Conservation (phyloP, 2,113 vertebrate species). For the Hyperopisus bebe region DNA sequence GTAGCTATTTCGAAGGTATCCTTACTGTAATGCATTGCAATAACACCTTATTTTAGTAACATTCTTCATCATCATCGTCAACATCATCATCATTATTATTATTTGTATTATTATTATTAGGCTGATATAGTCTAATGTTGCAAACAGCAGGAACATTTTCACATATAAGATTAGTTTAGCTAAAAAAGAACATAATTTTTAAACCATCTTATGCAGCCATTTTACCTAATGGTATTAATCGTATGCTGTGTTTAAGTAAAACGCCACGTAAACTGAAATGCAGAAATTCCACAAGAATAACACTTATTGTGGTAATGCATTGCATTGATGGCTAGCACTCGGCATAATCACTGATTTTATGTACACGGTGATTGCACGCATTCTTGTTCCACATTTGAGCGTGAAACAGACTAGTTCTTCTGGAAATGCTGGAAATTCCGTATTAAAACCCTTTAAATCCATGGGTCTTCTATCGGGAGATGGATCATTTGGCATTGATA, state of each 20-base stretch:
- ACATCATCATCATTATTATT: background rate
- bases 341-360: background rate
- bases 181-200: background rate
- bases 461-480: background rate
- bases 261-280: background rate
- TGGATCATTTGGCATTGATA: background rate
- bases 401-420: background rate
- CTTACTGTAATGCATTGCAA: background rate
- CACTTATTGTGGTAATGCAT: background rate
- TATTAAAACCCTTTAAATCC: background rate
- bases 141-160: background rate
- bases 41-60: background rate
- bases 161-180: background rate
- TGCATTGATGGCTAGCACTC: background rate
- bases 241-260: background rate
- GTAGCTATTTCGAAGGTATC: background rate
- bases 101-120: background rate
- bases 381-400: background rate
- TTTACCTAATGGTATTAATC: background rate
- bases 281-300: background rate
- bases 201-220: background rate
- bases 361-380: background rate
- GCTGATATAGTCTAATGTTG: background rate
- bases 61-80: background rate
- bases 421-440: background rate